Conservation (phyloP, 2,888 invertebrate species). For the Adelphocoris suturalis region DNA sequence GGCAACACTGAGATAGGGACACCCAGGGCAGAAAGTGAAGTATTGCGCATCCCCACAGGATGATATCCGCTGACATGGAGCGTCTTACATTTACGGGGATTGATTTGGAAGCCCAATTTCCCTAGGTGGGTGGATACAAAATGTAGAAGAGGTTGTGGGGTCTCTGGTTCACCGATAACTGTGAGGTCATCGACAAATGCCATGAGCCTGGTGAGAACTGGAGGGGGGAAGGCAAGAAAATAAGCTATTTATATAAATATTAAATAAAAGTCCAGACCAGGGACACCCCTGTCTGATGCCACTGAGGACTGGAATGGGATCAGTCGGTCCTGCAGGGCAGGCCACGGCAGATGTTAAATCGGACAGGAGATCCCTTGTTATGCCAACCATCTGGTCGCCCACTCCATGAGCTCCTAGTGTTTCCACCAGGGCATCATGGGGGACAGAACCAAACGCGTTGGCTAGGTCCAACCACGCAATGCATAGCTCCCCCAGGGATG, state of each 20-base stretch:
- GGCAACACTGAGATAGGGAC: neutral
- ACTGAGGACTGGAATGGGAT: neutral
- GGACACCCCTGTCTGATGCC: constrained; percentile 20
- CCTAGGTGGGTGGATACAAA: neutral
- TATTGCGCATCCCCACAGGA: neutral
- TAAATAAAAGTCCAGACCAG: constrained; percentile 56
- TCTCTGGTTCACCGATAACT: neutral
- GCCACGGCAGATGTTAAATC: neutral
- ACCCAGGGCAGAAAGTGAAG: neutral
- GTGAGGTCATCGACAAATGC: constrained; percentile 56
- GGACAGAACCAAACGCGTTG: constrained; percentile 43
- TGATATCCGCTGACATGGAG: neutral
- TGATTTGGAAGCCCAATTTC: constrained; percentile 17
- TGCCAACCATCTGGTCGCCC: neutral
- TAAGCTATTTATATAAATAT: constrained; percentile 45
- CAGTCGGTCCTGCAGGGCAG: neutral
- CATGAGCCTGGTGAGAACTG: neutral
- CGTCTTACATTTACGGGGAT: constrained; percentile 20
- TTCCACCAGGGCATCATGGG: neutral
- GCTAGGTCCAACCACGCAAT: constrained; percentile 61
- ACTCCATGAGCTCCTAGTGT: neutral
- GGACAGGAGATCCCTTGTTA: constrained; percentile 28
- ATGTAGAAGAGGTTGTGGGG: neutral
- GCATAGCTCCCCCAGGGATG: neutral
- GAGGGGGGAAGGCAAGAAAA: neutral